phyloP scores from a whole-genome alignment of 2,888 invertebrate species.

The Nipponacmea schrenckii region DNA sequence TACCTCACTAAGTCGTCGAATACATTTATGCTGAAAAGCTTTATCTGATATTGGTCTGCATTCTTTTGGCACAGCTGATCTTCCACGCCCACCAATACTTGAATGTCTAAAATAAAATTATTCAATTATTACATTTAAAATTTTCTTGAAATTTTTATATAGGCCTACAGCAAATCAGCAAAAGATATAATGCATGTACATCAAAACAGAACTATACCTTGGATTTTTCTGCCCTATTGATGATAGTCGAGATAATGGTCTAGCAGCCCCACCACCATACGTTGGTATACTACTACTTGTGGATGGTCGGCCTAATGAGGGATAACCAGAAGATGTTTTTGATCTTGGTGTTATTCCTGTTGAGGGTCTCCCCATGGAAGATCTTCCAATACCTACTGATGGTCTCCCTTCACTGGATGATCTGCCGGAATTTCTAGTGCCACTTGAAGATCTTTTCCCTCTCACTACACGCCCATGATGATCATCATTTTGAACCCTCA shows the following conservation, averaged over 20 bases:
- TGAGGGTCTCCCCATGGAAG: slow-evolving; percentile 20
- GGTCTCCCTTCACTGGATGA: slow-evolving; percentile 28
- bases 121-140: slow-evolving; percentile 6
- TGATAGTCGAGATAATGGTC: no score
- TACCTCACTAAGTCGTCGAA: slow-evolving; percentile 50
- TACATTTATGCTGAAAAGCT: slow-evolving; percentile 44
- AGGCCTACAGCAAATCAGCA: no score
- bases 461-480: neutral
- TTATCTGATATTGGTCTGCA: slow-evolving; percentile 52
- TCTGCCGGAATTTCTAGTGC: slow-evolving; percentile 11
- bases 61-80: slow-evolving; percentile 49
- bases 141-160: no score
- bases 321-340: neutral
- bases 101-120: slow-evolving; percentile 22
- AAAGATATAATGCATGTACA: no score
- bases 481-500: neutral
- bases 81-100: slow-evolving; percentile 45
- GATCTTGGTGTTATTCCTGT: slow-evolving; percentile 9
- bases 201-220: neutral
- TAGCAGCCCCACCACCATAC: neutral
- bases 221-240: no score
- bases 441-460: slow-evolving; percentile 6
- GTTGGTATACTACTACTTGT: neutral
- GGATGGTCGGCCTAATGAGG: neutral
- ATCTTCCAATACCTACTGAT: slow-evolving; percentile 23